Conservation (phyloP, 1,140 invertebrate species). For the Teleopsis dalmanni region DNA sequence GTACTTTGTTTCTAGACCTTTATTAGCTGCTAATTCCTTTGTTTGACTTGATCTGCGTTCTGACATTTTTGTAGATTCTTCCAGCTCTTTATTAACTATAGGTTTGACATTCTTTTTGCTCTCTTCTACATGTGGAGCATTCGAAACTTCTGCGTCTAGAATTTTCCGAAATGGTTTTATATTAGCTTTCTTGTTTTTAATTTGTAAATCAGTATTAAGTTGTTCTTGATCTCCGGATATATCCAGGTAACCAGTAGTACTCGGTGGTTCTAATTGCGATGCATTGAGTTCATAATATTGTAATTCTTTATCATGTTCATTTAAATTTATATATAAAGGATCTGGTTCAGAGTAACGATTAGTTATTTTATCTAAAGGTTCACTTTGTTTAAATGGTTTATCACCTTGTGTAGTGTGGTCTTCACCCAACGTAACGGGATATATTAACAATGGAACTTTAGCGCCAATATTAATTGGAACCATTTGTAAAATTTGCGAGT, state of each 20-base stretch:
- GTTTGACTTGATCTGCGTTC: neutral
- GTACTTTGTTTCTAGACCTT: too few species aligned
- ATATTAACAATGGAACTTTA: slow-evolving; percentile 29
- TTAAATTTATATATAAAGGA: slow-evolving; percentile 37
- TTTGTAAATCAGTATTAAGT: too few species aligned
- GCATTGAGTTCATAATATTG: slow-evolving; percentile 4
- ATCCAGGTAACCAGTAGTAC: neutral
- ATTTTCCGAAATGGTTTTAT: neutral
- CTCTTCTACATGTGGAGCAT: neutral
- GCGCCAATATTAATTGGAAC: slow-evolving; percentile 9
- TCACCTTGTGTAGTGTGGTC: slow-evolving; percentile 7
- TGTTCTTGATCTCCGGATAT: too few species aligned
- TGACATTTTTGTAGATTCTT: neutral
- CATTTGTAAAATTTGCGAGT: slow-evolving; percentile 20
- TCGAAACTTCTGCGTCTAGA: neutral
- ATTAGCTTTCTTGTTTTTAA: too few species aligned
- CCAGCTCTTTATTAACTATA: neutral
- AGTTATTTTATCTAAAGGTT: slow-evolving; percentile 29
- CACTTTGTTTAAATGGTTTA: slow-evolving; percentile 34
- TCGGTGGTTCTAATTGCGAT: slow-evolving; percentile 18
- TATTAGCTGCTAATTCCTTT: neutral
- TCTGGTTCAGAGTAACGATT: slow-evolving; percentile 42
- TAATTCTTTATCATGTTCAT: slow-evolving; percentile 7
- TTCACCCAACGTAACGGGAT: slow-evolving; percentile 18
- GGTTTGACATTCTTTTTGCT: neutral